phyloP scores from a whole-genome alignment of 2,888 invertebrate species.

The Paralinhomoeus sp. region DNA sequence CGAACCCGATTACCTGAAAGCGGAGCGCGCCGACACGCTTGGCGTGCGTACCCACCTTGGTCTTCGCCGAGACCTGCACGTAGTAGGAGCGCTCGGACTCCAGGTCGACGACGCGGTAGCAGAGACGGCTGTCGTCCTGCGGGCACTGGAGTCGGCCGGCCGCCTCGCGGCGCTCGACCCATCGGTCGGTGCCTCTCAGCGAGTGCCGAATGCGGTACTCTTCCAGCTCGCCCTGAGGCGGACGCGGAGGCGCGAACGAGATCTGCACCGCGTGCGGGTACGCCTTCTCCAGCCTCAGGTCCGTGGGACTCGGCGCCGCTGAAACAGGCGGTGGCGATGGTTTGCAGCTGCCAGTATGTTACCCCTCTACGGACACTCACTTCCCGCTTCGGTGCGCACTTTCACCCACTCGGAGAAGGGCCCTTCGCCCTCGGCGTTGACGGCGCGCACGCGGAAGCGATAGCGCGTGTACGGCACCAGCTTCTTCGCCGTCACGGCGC shows the following conservation, averaged over 20 bases:
- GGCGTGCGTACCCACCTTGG: conserved; percentile 7
- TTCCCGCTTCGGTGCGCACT: conserved; percentile 18
- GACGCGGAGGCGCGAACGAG: conserved; percentile 21
- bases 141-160: conserved; percentile 18
- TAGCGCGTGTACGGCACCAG: conserved; percentile 22
- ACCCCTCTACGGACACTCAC: no score
- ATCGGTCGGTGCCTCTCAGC: conserved; percentile 3
- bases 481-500: conserved; percentile 14
- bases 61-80: conserved; percentile 19
- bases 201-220: conserved; percentile 23
- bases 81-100: conserved; percentile 23
- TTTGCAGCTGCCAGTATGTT: no score
- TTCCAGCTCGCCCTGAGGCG: conserved; percentile 23
- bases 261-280: conserved; percentile 22
- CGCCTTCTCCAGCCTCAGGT: conserved; percentile 18
- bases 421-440: conserved; percentile 20
- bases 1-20: no score
- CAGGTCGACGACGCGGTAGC: conserved; percentile 21
- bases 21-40: no score
- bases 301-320: conserved; percentile 18
- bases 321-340: no score
- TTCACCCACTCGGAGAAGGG: conserved; percentile 20
- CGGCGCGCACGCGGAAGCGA: conserved; percentile 19
- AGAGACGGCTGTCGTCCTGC: conserved; percentile 16
- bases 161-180: conserved; percentile 1